Evolutionary conservation across 2,797 vertebrate species (phyloP).

Genomic region (Melanogrammus aeglefinus): DNA sequence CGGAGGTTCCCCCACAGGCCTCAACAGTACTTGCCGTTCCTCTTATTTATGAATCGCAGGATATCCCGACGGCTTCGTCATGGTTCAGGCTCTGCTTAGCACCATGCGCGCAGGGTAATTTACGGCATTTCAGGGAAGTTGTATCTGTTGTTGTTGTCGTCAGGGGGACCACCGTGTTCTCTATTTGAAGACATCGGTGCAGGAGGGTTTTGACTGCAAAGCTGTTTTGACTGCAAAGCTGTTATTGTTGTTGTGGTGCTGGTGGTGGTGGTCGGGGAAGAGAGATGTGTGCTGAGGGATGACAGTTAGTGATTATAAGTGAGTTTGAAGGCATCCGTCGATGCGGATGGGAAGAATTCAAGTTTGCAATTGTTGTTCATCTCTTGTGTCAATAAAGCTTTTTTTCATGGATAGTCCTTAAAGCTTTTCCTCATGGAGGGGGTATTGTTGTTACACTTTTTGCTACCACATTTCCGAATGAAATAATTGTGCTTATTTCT

Average conservation of each 20-base stretch:
- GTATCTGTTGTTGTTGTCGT: neutral
- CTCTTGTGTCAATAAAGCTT: neutral
- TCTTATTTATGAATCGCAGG: constrained; percentile 9
- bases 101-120: constrained; percentile 6
- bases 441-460: neutral
- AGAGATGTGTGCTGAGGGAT: neutral
- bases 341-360: too few relatives aligned
- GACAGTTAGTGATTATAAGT: neutral
- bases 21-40: constrained; percentile 8
- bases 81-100: neutral
- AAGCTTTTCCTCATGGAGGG: neutral
- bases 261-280: too few relatives aligned
- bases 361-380: neutral
- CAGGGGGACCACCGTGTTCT: neutral
- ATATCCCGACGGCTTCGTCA: neutral
- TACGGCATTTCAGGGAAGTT: constrained; percentile 22
- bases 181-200: neutral
- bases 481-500: neutral
- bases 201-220: neutral
- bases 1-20: constrained; percentile 5
- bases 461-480: too few relatives aligned
- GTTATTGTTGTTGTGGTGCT: neutral
- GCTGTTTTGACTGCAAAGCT: neutral
- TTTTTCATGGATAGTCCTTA: neutral
- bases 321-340: neutral